Base-by-base conservation (phyloP, 2,888 invertebrate genomes). In the Lypha dubia region DNA sequence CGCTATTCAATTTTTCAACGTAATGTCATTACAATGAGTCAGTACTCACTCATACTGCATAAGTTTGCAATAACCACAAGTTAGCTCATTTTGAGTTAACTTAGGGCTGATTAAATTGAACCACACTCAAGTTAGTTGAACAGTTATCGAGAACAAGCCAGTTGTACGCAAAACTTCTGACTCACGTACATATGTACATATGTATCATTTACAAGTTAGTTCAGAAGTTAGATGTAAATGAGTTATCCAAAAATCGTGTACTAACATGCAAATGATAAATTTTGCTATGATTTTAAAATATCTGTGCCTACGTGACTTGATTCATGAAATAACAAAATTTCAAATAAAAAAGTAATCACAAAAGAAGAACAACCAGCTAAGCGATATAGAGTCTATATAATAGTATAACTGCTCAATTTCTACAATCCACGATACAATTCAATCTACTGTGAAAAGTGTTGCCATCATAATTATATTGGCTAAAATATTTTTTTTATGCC, bases 281-380 rank as follows among this genome's bases (percentile, higher is more conserved):
- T 56, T 77, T 60, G 76, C 41, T 41, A 53, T 65, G 65, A 63
- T 82, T 73, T 76, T 32, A 46, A 53, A 58, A 71, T 77, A 71
- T 51, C 67, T 77, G 75, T 83, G 87, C 71, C 76, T 87, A 87
- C 87, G 87, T 87, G 87, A 87, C 87, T 86, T 35, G 71, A n/a
- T 51, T 82, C 85, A 87, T 75, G 82, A 82, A n/a, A 85, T 41
- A 46, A 22, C 62, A 9, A 62, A 51, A 22, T 53, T 68, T 62
- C 13, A 53, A 62, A 44, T 44, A 56, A 56, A 56, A 49, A 38
- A 32, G 15, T 41, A 74, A 73, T 13, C 17, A 51, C 17, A 51
- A 44, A 35, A 60, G 17, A 63, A 46, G 44, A 44, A 28, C 51
- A 46, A 49, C 46, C 51, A 32, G 60, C 17, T 56, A n/a, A 38